Evolutionary conservation across 2,113 vertebrate species (phyloP), one percentile per base, ranked within the genome.

Genomic region (Elephantulus edwardii): DNA sequence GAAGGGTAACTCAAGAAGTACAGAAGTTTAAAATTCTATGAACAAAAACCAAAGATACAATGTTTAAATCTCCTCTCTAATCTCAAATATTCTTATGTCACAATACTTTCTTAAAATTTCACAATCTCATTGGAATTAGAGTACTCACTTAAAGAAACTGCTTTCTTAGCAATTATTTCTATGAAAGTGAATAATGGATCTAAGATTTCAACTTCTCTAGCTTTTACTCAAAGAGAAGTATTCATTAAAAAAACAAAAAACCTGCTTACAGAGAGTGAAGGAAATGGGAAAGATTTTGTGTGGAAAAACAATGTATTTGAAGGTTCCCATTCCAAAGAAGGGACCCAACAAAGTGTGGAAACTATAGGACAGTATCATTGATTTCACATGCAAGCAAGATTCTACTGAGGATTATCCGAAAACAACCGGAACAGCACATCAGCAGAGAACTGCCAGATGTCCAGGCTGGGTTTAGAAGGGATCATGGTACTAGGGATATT

Each of bases 211-310:
- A 92, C 89, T 80, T 92, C 44, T 56, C 60, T 35, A 50, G 52
- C 62, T 75, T 75, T 35, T 92, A 35, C 88, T 40, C 19, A 83
- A 81, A 94, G 81, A 82, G 71, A 90, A 91, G 16, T 76, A 92
- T 14, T 77, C 24, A 85, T 66, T 42, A 40, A 90, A 95, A 84
- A 88, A 76, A 71, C 71, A 24, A 76, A 12, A 92, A 85, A 92
- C 79, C 38, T 86, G 30, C 83, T 72, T 91, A 88, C 79, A 91
- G 83, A 86, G 54, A 78, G 70, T 5, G n/a, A n/a, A n/a, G n/a
- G n/a, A n/a, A n/a, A n/a, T n/a, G n/a, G n/a, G n/a, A n/a, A n/a
- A n/a, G n/a, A n/a, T n/a, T n/a, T n/a, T n/a, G n/a, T n/a, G n/a
- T n/a, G n/a, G n/a, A n/a, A n/a, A n/a, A n/a, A n/a, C n/a, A n/a